These are phyloP conservation scores for Casuarius casuarius DNA, from an alignment of 2,113 vertebrate genomes.

Conservation along the genomic window DNA sequence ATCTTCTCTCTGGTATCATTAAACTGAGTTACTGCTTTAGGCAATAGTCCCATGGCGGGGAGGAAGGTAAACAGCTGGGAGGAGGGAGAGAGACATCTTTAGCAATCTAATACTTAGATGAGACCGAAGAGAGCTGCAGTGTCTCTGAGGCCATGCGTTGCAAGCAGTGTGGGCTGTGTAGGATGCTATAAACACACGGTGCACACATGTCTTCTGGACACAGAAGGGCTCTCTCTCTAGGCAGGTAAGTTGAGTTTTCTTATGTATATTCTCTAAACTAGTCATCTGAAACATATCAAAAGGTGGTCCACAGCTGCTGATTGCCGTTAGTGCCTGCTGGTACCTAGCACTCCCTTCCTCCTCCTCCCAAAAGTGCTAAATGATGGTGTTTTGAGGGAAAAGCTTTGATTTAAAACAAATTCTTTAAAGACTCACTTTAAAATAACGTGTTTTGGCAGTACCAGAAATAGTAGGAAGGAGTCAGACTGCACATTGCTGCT, in stretches of 20 bases:
- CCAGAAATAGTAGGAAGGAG: neutral
- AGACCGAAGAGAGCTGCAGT: neutral
- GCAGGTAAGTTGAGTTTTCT: neutral
- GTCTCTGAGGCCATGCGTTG: neutral
- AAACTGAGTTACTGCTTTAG: neutral
- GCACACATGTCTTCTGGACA: neutral
- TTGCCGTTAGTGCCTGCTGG: neutral
- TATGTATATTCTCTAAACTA: fast-evolving
- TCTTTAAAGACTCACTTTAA: neutral
- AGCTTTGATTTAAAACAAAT: neutral
- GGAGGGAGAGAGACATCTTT: neutral
- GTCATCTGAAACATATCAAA: neutral
- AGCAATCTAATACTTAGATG: fast-evolving
- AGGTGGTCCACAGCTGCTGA: neutral
- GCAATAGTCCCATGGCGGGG: neutral
- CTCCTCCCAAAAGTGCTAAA: neutral
- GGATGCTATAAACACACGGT: fast-evolving
- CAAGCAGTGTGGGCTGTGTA: neutral
- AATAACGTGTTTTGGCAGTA: fast-evolving
- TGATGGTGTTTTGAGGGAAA: neutral
- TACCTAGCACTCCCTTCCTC: neutral
- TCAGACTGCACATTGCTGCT: neutral
- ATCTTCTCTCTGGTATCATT: fast-evolving
- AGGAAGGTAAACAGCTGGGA: neutral
- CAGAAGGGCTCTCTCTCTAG: neutral